Base-by-base conservation (phyloP, 2,113 vertebrate species). In the Malurus elegans region DNA sequence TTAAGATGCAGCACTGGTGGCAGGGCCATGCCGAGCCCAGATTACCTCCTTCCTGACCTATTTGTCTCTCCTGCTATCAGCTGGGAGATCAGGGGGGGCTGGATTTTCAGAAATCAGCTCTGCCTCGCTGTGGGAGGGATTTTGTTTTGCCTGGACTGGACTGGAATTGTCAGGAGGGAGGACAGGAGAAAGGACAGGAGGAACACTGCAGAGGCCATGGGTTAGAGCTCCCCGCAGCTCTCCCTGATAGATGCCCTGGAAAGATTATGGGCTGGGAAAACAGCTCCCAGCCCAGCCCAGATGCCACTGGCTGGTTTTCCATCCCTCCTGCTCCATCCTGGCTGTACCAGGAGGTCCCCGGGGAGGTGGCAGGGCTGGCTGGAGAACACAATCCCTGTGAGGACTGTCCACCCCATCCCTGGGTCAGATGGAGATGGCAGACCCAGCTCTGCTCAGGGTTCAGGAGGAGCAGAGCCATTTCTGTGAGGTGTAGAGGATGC, bases 21-120 rank as follows among this genome's bases (percentile, higher is more conserved):
- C 18, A 0, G 81, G 12, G 47, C 84, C 12, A 5, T 50, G 86
- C 26, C 18, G 13, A 89, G 84, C 84, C 12, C 45, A 85, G 93
- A 73, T 79, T 91, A 34, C 78, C 84, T 81, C 70, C 6, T 88
- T 75, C 76, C 79, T 90, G 78, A 82, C 90, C 95, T 88, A 31
- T 96, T 91, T 95, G 90, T 92, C 88, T 71, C 91, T 87, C 65
- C 51, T 18, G 26, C 79, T 90, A 28, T 93, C 87, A 50, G 64
- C 56, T 31, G 75, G 56, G 76, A 78, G 83, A 62, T 66, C 10
- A 0, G 14, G 32, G 28, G 42, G 61, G 62, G 61, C 58, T 95
- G 93, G 57, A 42, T 70, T 71, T 69, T 65, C 66, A 87, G 84
- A 64, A 87, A 79, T 32, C 54, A 36, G 40, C 81, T 87, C 89